These are phyloP conservation scores for Pelvicachromis taeniatus DNA, from an alignment of 2,113 vertebrate species.

Conservation along the genomic window DNA sequence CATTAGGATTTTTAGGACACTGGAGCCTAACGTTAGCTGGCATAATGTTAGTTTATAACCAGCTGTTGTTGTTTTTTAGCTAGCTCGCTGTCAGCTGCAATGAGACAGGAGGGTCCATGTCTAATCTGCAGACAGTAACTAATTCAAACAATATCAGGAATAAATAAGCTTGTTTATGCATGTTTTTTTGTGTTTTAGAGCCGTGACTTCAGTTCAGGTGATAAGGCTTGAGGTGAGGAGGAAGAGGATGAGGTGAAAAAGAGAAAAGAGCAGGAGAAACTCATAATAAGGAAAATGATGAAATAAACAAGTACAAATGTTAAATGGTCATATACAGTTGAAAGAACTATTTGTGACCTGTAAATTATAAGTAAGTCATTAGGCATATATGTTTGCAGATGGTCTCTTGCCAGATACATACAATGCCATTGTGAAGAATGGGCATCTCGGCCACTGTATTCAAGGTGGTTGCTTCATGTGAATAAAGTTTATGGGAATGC, in stretches of 20 bases:
- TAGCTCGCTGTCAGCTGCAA: neutral
- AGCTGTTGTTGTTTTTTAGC: neutral
- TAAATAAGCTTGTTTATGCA: neutral
- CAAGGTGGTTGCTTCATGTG: neutral
- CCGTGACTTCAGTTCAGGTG: neutral
- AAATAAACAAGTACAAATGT: neutral
- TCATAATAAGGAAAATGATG: neutral
- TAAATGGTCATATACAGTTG: neutral
- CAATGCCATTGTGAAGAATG: neutral
- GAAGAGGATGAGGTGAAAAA: neutral
- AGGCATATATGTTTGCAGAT: neutral
- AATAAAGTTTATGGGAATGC: neutral
- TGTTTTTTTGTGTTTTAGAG: neutral
- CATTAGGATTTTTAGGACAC: neutral
- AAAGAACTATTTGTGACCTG: neutral
- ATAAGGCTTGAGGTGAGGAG: neutral
- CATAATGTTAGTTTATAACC: neutral
- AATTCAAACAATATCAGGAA: neutral
- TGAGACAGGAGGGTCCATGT: neutral
- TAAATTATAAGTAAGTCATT: neutral
- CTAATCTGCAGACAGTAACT: neutral
- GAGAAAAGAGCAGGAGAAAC: neutral
- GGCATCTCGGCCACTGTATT: neutral
- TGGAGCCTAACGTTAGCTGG: neutral
- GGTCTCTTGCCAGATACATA: neutral